phyloP scores from a whole-genome alignment of 2,797 vertebrate species.

The Pseudocheirus occidentalis region DNA sequence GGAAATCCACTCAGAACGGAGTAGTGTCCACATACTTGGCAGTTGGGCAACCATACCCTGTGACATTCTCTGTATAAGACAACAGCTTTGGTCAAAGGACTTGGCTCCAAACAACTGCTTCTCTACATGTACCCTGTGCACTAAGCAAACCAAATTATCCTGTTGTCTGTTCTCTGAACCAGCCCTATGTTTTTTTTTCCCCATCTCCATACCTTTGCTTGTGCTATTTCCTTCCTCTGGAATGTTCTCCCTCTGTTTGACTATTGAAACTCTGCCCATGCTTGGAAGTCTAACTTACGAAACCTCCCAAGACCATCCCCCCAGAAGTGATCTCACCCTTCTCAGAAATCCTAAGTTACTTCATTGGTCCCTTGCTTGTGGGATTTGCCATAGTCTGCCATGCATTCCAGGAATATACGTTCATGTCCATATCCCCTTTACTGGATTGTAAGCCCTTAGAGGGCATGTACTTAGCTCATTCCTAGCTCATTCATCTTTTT shows the following conservation, averaged over 20 bases:
- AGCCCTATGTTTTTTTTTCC: background rate
- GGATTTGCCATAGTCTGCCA: background rate
- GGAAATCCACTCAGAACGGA: background rate
- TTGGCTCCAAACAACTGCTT: background rate
- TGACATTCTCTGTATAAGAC: background rate
- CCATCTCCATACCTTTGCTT: background rate
- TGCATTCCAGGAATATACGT: background rate
- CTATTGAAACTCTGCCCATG: background rate
- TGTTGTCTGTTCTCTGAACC: background rate
- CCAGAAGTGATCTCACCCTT: background rate
- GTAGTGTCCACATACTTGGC: background rate
- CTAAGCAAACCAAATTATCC: background rate
- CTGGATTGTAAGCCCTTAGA: background rate
- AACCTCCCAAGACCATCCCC: background rate
- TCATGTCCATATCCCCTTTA: background rate
- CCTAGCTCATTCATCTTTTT: background rate
- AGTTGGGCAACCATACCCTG: background rate
- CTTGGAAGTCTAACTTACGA: background rate
- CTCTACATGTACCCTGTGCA: background rate
- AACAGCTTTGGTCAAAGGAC: background rate
- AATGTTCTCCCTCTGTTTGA: background rate
- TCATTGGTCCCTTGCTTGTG: background rate
- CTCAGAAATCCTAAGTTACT: background rate
- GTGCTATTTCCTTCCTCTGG: background rate
- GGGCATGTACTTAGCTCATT: too few relatives aligned